Conservation (phyloP, 2,888 invertebrate species). For the Allolobophora icterica region DNA sequence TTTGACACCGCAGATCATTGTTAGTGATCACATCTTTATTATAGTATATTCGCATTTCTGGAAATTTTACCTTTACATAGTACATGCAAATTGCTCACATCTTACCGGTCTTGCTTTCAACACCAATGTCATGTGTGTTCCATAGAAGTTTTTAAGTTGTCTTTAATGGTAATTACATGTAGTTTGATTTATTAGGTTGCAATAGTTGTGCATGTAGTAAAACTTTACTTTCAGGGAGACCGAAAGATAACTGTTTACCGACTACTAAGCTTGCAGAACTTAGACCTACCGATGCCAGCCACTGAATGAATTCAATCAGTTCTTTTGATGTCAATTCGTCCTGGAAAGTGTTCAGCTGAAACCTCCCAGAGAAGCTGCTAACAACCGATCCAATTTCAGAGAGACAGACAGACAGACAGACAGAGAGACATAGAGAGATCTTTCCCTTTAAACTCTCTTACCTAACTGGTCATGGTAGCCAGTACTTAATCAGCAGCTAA, state of each 20-base stretch:
- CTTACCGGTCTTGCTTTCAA: too few relatives aligned
- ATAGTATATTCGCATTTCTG: neutral
- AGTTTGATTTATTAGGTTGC: neutral
- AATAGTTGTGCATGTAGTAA: neutral
- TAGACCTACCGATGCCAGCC: neutral
- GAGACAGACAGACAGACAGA: too few relatives aligned
- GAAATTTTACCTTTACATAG: neutral
- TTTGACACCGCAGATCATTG: neutral
- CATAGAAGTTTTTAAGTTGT: neutral
- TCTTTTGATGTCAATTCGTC: neutral
- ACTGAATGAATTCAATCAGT: neutral
- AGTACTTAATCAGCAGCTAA: neutral
- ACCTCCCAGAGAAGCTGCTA: neutral
- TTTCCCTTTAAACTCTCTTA: neutral
- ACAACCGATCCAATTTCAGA: neutral
- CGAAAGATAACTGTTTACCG: conserved; percentile 2
- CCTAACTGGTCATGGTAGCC: neutral
- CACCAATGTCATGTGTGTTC: too few relatives aligned
- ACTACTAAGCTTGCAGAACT: neutral
- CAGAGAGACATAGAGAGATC: too few relatives aligned
- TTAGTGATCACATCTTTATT: too few relatives aligned
- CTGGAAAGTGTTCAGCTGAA: neutral
- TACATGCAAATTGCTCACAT: too few relatives aligned
- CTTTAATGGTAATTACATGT: neutral
- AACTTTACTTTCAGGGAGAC: neutral